A percentile compares a stretch with the other conserved stretches of the same genome.
Evolutionary conservation across 2,888 invertebrate genomes (phyloP).

Genomic region (Tenthredo distinguenda): DNA sequence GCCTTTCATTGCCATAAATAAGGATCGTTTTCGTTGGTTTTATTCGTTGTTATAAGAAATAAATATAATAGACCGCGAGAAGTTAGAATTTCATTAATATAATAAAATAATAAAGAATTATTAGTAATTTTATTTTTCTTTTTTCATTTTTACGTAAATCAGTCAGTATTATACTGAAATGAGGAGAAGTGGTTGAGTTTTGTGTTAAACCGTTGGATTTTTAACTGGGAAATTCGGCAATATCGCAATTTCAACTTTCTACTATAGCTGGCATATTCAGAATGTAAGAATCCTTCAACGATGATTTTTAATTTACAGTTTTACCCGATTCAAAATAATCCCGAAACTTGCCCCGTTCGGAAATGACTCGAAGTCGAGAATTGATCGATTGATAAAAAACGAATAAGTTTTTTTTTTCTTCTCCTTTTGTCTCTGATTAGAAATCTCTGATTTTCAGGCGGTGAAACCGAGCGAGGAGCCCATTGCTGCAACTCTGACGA

Average conservation of each 20-base stretch:
- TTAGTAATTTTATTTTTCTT: not conserved
- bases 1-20: not conserved
- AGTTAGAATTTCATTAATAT: not conserved
- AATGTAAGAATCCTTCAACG: not conserved
- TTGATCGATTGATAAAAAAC: not conserved
- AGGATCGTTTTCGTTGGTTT: not conserved
- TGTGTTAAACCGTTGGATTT: constrained; percentile 11
- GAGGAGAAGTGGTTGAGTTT: not conserved
- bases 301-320: not conserved
- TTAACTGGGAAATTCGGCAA: not conserved
- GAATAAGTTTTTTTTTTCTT: not conserved
- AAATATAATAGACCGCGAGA: not conserved
- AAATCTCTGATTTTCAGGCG: constrained; percentile 55
- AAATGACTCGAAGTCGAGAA: not conserved
- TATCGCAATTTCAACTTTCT: not conserved
- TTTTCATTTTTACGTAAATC: not conserved
- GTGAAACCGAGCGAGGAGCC: constrained; percentile 43
- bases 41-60: not conserved
- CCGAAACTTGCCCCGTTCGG: too few species aligned
- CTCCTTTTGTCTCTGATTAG: constrained; percentile 12
- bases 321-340: too few species aligned
- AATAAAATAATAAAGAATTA: not conserved
- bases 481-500: constrained; percentile 35
- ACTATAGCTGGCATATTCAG: not conserved
- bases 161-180: not conserved